Percentiles rank a stretch among this genome's conserved stretches.
These are phyloP conservation scores for Sebastes miniatus DNA, from an alignment of 2,797 vertebrate genomes.

Conservation along the genomic window DNA sequence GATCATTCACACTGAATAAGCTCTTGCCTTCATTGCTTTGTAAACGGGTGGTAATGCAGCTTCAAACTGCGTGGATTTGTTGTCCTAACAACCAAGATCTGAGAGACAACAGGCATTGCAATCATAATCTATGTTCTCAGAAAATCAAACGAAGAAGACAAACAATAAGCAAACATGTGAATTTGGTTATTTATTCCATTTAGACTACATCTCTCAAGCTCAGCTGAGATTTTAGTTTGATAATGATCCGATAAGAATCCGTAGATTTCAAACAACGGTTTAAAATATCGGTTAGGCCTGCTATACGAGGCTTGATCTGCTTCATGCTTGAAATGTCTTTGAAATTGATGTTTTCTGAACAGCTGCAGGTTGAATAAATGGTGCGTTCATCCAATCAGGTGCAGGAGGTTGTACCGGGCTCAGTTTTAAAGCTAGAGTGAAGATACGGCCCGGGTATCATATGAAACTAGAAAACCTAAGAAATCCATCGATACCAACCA, in stretches of 20 bases:
- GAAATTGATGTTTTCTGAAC: background rate
- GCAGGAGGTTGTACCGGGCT: rapidly evolving
- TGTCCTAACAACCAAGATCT: background rate
- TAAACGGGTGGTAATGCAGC: background rate
- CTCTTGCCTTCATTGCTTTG: background rate
- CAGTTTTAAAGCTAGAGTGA: too few species aligned
- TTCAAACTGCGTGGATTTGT: background rate
- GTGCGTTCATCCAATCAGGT: background rate
- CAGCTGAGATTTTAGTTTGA: background rate
- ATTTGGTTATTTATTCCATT: background rate
- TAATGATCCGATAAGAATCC: background rate
- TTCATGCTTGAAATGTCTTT: rapidly evolving
- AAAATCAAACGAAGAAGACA: background rate
- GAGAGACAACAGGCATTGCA: background rate
- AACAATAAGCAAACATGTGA: background rate
- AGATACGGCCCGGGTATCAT: too few species aligned
- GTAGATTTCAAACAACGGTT: background rate
- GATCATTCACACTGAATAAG: background rate
- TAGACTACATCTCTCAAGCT: background rate
- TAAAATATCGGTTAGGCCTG: background rate
- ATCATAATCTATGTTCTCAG: background rate
- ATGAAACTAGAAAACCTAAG: too few species aligned
- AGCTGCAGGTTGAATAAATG: background rate
- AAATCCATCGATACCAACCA: too few species aligned
- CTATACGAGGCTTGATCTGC: too few species aligned